Percentiles rank a stretch among this genome's conserved stretches.
Conservation (phyloP, 2,113 vertebrate species). For the Lanius ludovicianus region DNA sequence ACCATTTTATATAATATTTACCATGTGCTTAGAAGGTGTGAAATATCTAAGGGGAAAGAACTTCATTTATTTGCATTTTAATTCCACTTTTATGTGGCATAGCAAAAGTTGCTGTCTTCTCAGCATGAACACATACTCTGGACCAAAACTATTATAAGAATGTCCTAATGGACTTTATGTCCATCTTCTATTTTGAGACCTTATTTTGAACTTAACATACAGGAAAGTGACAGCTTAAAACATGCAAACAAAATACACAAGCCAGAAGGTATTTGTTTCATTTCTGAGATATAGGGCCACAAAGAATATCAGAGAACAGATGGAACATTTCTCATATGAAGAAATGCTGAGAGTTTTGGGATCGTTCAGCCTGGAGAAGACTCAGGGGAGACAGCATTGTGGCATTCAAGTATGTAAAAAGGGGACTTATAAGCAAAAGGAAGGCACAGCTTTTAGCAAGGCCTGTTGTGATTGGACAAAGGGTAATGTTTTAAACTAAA, state of each 20-base stretch:
- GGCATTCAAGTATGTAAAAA: fast-evolving
- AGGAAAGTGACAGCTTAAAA: neutral
- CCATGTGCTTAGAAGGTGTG: neutral
- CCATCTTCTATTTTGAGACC: neutral
- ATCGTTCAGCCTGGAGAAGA: neutral
- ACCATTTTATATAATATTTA: slow-evolving; percentile 2
- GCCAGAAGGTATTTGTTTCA: neutral
- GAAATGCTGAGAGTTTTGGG: neutral
- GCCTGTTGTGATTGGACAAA: fast-evolving
- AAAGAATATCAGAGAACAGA: neutral
- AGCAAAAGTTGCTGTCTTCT: neutral
- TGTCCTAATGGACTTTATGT: neutral
- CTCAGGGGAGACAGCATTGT: fast-evolving
- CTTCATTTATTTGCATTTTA: slow-evolving; percentile 31
- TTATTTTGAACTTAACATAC: neutral
- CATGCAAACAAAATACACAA: neutral
- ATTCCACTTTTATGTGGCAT: neutral
- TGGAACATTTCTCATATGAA: neutral
- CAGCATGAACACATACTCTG: neutral
- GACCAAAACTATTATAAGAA: neutral
- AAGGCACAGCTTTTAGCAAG: neutral
- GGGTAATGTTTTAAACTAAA: neutral
- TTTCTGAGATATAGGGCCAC: neutral
- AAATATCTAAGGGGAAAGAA: neutral
- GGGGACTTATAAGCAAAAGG: neutral